phyloP scores from a whole-genome alignment of 1,140 invertebrate species.

The Theocolax elegans region DNA sequence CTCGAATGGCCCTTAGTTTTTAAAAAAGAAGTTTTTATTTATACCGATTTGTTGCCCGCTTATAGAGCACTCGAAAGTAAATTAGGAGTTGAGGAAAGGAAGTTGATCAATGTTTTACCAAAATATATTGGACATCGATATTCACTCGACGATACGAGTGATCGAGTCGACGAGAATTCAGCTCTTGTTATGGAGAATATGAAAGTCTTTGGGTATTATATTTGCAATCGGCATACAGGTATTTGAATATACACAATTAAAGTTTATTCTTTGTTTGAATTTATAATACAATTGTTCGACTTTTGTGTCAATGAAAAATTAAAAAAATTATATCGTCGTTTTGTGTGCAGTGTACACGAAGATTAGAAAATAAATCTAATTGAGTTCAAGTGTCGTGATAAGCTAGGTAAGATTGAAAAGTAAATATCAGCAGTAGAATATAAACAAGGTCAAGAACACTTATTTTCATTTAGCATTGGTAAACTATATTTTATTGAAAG shows the following conservation, averaged over 20 bases:
- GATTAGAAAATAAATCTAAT: too few species aligned
- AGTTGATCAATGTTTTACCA: background rate
- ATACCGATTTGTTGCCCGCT: background rate
- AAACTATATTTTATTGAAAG: too few species aligned
- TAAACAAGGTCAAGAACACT: too few species aligned
- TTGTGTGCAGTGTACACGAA: too few species aligned
- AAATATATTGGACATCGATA: background rate
- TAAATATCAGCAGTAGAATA: too few species aligned
- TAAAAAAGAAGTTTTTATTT: background rate
- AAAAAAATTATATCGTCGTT: too few species aligned
- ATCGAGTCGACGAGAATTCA: conserved; percentile 68
- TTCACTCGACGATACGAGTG: conserved; percentile 25
- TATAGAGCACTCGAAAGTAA: background rate
- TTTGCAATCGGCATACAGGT: conserved; percentile 62
- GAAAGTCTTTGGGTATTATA: conserved; percentile 64
- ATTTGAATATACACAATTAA: background rate
- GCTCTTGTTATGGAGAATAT: conserved; percentile 72
- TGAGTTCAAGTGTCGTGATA: too few species aligned
- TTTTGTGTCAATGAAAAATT: too few species aligned
- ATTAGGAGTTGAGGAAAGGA: background rate
- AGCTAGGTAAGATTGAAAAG: too few species aligned
- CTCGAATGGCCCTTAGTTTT: background rate
- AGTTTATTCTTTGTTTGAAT: too few species aligned
- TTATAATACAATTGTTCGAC: too few species aligned
- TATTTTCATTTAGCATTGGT: too few species aligned